Base-by-base conservation (phyloP, 2,888 invertebrate species). In the Nemoura dubitans region DNA sequence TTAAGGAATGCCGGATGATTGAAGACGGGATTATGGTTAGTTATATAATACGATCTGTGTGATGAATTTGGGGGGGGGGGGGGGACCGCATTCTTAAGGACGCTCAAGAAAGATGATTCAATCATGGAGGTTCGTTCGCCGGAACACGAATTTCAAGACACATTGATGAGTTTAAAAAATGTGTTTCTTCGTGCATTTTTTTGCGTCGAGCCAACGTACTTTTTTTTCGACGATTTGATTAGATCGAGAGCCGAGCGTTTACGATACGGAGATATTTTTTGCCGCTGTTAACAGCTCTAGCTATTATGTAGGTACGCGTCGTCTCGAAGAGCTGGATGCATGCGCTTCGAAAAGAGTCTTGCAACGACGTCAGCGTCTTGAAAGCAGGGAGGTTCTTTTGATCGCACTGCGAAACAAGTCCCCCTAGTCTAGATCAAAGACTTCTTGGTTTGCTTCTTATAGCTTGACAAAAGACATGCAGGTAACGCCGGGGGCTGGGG, bases 401-500 rank as follows among this genome's bases (percentile, higher is more conserved):
- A 78, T 28, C 25, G 27, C 27, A 14, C 27, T 36, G 59, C 59
- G 59, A 59, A 59, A 59, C 59, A 59, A 59, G 59, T 59, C 59
- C 59, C 36, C 78, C 78, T 28, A 27, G 3, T 28, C 26, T 28
- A 27, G 26, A 78, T 78, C 27, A 78, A 78, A 78, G 28, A 10
- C 29, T 81, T 81, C 81, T 81, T 30, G 81, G 81, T 30, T 81
- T 10, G 81, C 81, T 81, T 81, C 81, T 81, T 81, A 81, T 81
- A 81, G 2, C 29, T 29, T 28, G 29, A 78, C 81, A 81, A 28
- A 29, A 81, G 26, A 78, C 28, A 16, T 78, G 78, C 26, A 78
- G 78, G 78, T 78, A 78, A 27, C 27, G 78, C 59, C 59, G 2
- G 21, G 81, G 81, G 81, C n/a, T n/a, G n/a, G 28, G n/a, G n/a